Evolutionary conservation across 2,113 vertebrate genomes (phyloP).

Genomic region (Eleginops maclovinus): DNA sequence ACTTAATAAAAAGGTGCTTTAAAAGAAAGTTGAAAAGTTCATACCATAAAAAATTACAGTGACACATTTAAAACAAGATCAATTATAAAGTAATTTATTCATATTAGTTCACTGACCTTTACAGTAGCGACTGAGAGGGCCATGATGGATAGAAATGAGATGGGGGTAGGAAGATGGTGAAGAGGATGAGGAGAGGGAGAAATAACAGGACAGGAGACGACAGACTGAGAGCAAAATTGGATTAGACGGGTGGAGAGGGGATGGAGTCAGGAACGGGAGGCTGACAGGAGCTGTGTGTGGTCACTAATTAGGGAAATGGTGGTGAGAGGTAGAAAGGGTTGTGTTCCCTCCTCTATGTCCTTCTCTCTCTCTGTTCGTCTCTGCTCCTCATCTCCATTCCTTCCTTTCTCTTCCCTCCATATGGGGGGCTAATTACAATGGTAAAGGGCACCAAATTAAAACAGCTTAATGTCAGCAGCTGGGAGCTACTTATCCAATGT

Average conservation of each 20-base stretch:
- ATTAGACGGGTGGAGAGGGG: constrained; percentile 45
- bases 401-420: constrained; percentile 43
- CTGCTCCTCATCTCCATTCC: constrained; percentile 43
- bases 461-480: constrained; percentile 85
- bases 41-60: background rate
- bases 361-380: constrained; percentile 24
- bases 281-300: constrained; percentile 66
- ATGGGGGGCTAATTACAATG: constrained; percentile 80
- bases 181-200: constrained; percentile 17
- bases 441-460: constrained; percentile 87
- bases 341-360: constrained; percentile 31
- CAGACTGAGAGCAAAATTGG: constrained; percentile 28
- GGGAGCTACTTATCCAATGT: constrained; percentile 71
- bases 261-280: constrained; percentile 43
- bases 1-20: background rate
- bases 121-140: constrained; percentile 9
- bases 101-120: constrained; percentile 52
- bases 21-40: background rate
- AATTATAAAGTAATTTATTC: constrained; percentile 12
- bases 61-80: background rate
- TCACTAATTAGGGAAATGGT: constrained; percentile 72
- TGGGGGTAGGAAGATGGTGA: constrained; percentile 7
- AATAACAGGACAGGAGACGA: constrained; percentile 6
- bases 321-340: constrained; percentile 54
- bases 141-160: constrained; percentile 13